A percentile compares a stretch with the other conserved stretches of the same genome.
Conservation (phyloP, 2,888 invertebrate genomes). For the Synanthedon formicaeformis region DNA sequence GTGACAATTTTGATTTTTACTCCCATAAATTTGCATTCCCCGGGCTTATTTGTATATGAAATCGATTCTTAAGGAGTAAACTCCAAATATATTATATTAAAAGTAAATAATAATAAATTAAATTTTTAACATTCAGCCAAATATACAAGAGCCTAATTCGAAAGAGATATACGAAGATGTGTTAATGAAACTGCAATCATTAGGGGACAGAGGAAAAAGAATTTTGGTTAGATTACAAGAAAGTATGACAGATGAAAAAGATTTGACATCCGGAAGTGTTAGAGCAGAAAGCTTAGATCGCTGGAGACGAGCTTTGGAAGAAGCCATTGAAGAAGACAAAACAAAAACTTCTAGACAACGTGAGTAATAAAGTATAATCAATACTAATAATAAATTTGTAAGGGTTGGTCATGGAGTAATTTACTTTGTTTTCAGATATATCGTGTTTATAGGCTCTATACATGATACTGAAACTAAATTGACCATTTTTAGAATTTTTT, state of each 20-base stretch:
- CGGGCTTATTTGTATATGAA: too few species aligned
- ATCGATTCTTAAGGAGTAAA: too few species aligned
- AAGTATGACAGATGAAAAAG: slow-evolving; percentile 27
- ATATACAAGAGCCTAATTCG: slow-evolving; percentile 27
- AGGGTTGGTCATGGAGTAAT: too few species aligned
- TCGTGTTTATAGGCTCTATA: too few species aligned
- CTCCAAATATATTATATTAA: too few species aligned
- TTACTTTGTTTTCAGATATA: too few species aligned
- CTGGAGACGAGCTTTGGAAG: slow-evolving; percentile 42
- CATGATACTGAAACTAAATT: too few species aligned
- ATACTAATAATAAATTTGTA: too few species aligned
- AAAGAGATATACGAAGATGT: slow-evolving; percentile 73
- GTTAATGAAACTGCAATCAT: slow-evolving; percentile 61
- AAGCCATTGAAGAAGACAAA: slow-evolving; percentile 60
- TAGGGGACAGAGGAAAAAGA: slow-evolving; percentile 70
- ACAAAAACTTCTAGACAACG: slow-evolving; percentile 35
- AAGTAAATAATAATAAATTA: too few species aligned
- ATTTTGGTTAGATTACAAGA: slow-evolving; percentile 69
- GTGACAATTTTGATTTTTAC: too few species aligned
- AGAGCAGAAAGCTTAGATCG: slow-evolving; percentile 17
- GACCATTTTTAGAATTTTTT: too few species aligned
- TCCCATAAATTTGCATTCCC: too few species aligned
- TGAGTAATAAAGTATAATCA: slow-evolving; percentile 18
- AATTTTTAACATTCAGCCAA: not conserved
- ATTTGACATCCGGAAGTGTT: not conserved